phyloP scores from a whole-genome alignment of 2,113 vertebrate genomes.

The Trogon melanurus region DNA sequence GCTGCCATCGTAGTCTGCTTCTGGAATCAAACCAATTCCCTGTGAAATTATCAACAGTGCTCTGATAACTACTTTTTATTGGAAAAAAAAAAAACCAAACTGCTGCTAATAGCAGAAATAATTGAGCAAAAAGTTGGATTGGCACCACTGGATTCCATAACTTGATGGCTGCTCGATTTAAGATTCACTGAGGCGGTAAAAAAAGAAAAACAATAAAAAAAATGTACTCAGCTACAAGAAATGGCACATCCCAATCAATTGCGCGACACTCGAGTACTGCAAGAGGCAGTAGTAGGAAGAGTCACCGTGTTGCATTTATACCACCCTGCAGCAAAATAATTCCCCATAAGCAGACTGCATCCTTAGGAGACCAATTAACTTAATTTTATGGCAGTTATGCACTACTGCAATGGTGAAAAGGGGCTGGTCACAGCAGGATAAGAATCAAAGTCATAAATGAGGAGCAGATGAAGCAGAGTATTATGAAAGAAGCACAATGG shows the following conservation, averaged over 20 bases:
- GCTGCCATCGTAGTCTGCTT: background rate
- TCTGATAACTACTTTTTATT: background rate
- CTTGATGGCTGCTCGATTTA: background rate
- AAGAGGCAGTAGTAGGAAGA: background rate
- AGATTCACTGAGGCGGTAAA: background rate
- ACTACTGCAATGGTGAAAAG: background rate
- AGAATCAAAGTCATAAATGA: background rate
- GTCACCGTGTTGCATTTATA: background rate
- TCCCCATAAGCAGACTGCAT: background rate
- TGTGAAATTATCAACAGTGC: background rate
- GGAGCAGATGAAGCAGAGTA: background rate
- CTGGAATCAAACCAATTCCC: background rate
- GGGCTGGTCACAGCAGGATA: background rate
- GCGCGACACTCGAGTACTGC: accelerated
- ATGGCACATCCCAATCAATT: accelerated
- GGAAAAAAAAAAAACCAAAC: background rate
- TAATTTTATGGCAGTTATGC: background rate
- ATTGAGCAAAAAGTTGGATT: background rate
- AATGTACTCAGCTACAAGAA: background rate
- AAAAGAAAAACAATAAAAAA: background rate
- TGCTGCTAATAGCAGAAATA: background rate
- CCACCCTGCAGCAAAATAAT: background rate
- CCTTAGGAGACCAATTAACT: slow-evolving; percentile 38
- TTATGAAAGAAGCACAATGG: background rate
- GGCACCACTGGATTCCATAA: background rate